These are phyloP conservation scores for Pocillopora damicornis DNA, from an alignment of 64 coral and sea anemone genomes.

Conservation along the genomic window DNA sequence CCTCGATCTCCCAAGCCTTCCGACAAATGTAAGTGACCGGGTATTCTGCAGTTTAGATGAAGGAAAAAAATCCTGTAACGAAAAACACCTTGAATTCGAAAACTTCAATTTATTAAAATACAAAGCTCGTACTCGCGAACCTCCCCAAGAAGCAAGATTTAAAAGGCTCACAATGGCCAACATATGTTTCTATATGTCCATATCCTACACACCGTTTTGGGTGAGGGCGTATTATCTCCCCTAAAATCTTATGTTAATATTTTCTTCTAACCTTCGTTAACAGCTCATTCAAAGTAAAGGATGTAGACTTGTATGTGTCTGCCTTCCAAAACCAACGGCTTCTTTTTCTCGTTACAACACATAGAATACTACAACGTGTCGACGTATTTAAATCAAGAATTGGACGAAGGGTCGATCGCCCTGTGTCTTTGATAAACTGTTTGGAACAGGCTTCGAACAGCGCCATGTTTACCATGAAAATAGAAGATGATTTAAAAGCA, in stretches of 20 bases:
- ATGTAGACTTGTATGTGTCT: slow-evolving; percentile 69
- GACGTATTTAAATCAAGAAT: slow-evolving; percentile 81
- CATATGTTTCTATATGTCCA: no score
- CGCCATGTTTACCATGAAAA: slow-evolving; percentile 46
- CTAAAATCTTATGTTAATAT: not conserved
- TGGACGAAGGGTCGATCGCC: slow-evolving; percentile 71
- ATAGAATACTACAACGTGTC: slow-evolving; percentile 54
- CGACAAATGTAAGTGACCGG: no score
- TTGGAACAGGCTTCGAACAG: slow-evolving; percentile 72
- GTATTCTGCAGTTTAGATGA: no score
- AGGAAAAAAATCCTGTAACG: no score
- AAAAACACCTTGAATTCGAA: no score
- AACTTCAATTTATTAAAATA: no score
- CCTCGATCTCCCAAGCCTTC: no score
- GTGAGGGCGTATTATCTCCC: not conserved
- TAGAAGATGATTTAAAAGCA: not conserved
- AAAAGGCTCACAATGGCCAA: no score
- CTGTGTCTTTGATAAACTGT: slow-evolving; percentile 89
- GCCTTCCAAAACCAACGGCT: slow-evolving; percentile 85
- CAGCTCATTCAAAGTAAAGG: slow-evolving; percentile 70
- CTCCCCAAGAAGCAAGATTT: no score
- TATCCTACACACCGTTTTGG: not conserved
- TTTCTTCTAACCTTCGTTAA: slow-evolving; percentile 49
- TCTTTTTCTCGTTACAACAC: slow-evolving; percentile 75
- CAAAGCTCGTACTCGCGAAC: no score